These are phyloP conservation scores for Sardinella longiceps DNA, from an alignment of 2,797 vertebrate species.

Conservation along the genomic window DNA sequence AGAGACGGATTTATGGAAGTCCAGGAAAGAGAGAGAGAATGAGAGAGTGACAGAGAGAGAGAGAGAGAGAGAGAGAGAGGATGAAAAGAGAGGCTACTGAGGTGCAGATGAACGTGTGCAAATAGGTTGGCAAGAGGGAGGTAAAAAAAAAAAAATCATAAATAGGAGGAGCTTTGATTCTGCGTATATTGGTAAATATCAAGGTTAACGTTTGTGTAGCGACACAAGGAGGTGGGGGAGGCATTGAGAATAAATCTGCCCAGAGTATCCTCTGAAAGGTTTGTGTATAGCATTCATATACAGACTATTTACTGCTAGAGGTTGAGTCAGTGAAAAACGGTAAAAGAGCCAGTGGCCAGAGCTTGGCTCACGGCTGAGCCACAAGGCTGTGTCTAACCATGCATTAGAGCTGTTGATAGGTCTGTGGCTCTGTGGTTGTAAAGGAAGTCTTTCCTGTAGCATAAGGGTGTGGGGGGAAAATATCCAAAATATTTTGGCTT, in stretches of 20 bases:
- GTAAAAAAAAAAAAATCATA: background rate
- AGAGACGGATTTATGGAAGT: constrained; percentile 29
- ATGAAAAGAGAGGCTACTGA: background rate
- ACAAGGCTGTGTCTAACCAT: background rate
- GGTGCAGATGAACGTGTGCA: background rate
- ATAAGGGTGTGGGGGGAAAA: background rate
- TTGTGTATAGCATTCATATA: constrained; percentile 13
- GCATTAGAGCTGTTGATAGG: background rate
- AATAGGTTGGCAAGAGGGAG: background rate
- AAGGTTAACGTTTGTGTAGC: constrained; percentile 4
- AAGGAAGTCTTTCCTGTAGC: background rate
- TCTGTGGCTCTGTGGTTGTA: background rate
- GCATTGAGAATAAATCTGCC: background rate
- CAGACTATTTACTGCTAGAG: background rate
- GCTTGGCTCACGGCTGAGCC: background rate
- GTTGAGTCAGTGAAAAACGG: background rate
- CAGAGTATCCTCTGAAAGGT: background rate
- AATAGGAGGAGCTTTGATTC: background rate
- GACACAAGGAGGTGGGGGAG: background rate
- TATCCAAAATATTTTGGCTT: background rate
- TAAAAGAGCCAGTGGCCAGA: background rate
- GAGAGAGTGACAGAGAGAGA: background rate
- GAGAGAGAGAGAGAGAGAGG: background rate
- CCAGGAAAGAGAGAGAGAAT: constrained; percentile 11
- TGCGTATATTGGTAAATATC: constrained; percentile 1